Evolutionary conservation across 2,797 vertebrate genomes (phyloP), one percentile per base, ranked within the genome.

Genomic region (Aulostomus chinensis): DNA sequence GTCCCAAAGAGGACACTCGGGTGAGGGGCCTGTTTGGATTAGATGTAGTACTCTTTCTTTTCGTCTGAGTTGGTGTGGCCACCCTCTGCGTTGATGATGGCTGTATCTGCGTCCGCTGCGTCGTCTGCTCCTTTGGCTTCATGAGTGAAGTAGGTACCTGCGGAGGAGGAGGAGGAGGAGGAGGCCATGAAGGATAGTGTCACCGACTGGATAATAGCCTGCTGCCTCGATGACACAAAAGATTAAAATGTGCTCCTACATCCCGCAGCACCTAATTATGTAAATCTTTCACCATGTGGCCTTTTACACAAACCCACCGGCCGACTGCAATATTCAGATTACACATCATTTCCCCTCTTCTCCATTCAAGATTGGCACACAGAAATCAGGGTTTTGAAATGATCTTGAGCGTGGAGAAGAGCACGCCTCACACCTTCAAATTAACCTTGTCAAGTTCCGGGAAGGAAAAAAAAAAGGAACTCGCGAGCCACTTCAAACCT

Each of bases 11-110:
- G 88, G 90, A 90, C 91, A 45, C 87, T 1, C 25, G 58, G 61
- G 68, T 49, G 68, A 71, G 67, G 78, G 84, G 66, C 74, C 72
- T 16, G 55, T 24, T 87, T 56, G 28, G 76, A 89, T 94, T 93
- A 99, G 93, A 99, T 99, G 93, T 98, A 99, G 91, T 99, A 99
- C 88, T 99, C 97, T 73, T 99, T 99, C 93, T 99, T 99, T 82
- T 99, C 97, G 58, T 99, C 97, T 0, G 96, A 98, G 91, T 95
- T 99, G 94, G 94, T 98, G 87, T 98, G 96, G 73, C 97, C 97
- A 9, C 97, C 97, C 80, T 99, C 97, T 42, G 97, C 97, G 31
- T 99, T 99, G 93, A 99, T 98, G 89, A 99, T 99, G 85, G 97
- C 96, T 59, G 97, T 98, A 77, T 99, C 97, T 40, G 97, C 97